Base-by-base conservation (phyloP, 2,113 vertebrate genomes). In the Erythrolamprus reginae region DNA sequence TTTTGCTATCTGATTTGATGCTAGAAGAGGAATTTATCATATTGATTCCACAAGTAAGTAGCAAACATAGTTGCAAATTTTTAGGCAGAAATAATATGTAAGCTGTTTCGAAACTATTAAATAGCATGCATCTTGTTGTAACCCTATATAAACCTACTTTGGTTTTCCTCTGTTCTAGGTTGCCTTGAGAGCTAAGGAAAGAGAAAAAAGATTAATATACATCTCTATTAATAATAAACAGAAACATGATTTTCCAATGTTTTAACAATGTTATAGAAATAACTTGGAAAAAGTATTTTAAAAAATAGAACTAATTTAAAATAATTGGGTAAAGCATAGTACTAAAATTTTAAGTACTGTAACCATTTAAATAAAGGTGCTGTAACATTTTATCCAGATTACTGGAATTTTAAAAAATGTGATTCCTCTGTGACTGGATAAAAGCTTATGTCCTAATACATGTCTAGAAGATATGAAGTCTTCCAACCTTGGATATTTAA, bases 141-240 rank as follows among this genome's bases (percentile, higher is more conserved):
- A 91, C 86, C 90, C 90, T 93, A 93, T 42, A 93, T 83, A 88
- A 96, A 95, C 93, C 95, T 94, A 89, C 95, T 96, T 96, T 95
- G 90, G 92, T 95, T 96, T 95, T 94, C 93, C 91, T 95, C 93
- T 61, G 86, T 93, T 93, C 96, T 92, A 93, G 95, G 91, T 84
- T 94, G 89, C 93, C 94, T 95, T 92, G 91, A 95, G 88, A 93
- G 91, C 92, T 93, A 52, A 4, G 92, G 95, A 92, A 17, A 96
- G 95, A 96, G 93, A 92, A 94, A 88, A 93, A 91, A 70, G 91
- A 94, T 94, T 95, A 94, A 94, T 94, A 90, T 95, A 93, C 86
- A 9, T 82, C 61, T n/a, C 58, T 89, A 92, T 92, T 90, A 93
- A 84, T 19, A 65, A 24, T 88, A 65, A 92, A 91, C n/a, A 90